Conservation (phyloP, 2,888 invertebrate species). For the Gasteruption jaculator region DNA sequence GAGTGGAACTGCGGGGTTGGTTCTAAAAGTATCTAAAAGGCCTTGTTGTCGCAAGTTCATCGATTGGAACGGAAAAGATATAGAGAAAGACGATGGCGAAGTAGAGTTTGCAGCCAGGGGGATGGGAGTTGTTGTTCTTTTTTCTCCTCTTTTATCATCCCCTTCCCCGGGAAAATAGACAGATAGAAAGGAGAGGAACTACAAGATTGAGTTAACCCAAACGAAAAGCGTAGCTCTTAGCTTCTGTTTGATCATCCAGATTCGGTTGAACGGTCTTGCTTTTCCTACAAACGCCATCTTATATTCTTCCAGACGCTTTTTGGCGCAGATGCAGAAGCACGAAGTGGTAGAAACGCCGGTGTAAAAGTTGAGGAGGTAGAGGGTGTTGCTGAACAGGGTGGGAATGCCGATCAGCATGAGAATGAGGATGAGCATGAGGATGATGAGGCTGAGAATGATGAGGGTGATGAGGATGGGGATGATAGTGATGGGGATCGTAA, state of each 20-base stretch:
- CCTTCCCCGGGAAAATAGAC: too few species aligned
- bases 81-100: conserved; percentile 13
- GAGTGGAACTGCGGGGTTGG: conserved; percentile 21
- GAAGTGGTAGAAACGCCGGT: too few species aligned
- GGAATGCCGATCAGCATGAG: too few species aligned
- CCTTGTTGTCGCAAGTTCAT: conserved; percentile 45
- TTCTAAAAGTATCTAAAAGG: conserved; percentile 41
- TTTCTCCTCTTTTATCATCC: too few species aligned
- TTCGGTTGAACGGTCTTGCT: conserved; percentile 45
- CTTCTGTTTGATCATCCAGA: conserved; percentile 51
- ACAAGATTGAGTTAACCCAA: conserved; percentile 48
- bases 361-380: too few species aligned
- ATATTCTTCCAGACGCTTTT: too few species aligned
- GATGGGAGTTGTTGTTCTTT: background rate
- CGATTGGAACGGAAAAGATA: conserved; percentile 42
- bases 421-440: conserved; percentile 13
- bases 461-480: too few species aligned
- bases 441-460: too few species aligned
- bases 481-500: too few species aligned
- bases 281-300: conserved; percentile 15
- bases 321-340: too few species aligned
- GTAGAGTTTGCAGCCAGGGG: conserved; percentile 8
- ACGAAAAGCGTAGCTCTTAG: conserved; percentile 49
- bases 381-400: too few species aligned
- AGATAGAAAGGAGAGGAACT: too few species aligned